Base-by-base conservation (phyloP, 2,113 vertebrate species). In the Osmerus mordax region DNA sequence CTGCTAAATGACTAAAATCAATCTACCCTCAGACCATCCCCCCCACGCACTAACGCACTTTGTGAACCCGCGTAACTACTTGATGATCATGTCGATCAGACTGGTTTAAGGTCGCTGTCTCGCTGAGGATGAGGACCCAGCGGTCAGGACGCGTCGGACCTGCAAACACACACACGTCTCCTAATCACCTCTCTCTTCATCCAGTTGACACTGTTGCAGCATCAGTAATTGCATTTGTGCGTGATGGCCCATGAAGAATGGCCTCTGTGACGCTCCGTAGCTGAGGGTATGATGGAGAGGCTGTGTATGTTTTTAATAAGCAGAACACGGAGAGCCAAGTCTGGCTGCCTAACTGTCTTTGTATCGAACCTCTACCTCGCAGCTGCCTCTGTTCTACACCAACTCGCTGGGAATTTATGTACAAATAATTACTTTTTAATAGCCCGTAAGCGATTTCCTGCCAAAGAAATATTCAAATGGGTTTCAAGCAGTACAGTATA, bases 401-500 rank as follows among this genome's bases (percentile, higher is more conserved):
- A 87, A 90, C 85, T 91, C 84, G 82, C 86, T 55, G 87, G 86
- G 85, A 92, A 91, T 93, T 92, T 92, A 92, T 92, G 91, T 92
- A 92, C 92, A 93, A 92, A 93, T 93, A 93, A 93, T 93, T 93
- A 93, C 92, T 93, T 93, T 93, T 93, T 93, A 92, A 93, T 93
- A 91, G 91, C 86, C 90, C 85, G 86, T 92, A 93, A 93, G 87
- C 87, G 91, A 92, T 93, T 93, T 91, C 90, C 90, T 92, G 91
- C 91, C 91, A 92, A 91, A 93, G 89, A 93, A 93, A 92, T 92
- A 93, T 93, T 93, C 91, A 93, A 91, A 93, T 93, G 84, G 89
- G 82, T 91, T 90, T 91, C 88, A 89, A 86, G 89, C 91, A 93
- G 92, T 91, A 90, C 91, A 91, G 92, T 93, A 91, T 93, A 92